phyloP scores from a whole-genome alignment of 1,140 invertebrate genomes.

The Argopecten irradians region DNA sequence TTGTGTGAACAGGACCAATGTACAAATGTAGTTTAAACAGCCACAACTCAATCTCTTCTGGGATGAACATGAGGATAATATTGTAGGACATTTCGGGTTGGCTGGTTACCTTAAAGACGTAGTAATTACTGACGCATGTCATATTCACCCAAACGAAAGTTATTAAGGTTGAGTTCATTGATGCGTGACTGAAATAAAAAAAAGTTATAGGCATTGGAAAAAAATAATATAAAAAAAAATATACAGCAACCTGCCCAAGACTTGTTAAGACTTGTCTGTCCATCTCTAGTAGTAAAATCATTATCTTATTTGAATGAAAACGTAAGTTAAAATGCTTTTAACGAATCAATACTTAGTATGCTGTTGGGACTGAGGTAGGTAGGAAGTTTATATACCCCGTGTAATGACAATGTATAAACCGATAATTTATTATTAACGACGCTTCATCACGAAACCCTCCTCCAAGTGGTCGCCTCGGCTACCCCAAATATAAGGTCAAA shows the following conservation, averaged over 20 bases:
- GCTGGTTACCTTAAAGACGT: not conserved
- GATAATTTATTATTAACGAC: too few species aligned
- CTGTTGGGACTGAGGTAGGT: too few species aligned
- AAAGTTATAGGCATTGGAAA: not conserved
- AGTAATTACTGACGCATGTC: not conserved
- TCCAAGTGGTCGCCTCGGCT: too few species aligned
- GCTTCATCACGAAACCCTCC: too few species aligned
- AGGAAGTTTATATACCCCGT: too few species aligned
- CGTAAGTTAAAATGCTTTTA: not conserved
- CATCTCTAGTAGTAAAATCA: not conserved
- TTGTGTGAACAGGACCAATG: not conserved
- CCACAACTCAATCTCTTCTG: not conserved
- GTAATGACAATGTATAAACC: too few species aligned
- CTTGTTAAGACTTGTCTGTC: not conserved
- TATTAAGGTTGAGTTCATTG: not conserved
- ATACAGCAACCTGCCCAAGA: not conserved
- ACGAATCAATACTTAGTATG: slow-evolving; percentile 26
- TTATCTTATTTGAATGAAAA: too few species aligned
- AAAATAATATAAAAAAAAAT: not conserved
- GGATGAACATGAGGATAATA: not conserved
- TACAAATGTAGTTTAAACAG: not conserved
- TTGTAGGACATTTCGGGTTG: not conserved
- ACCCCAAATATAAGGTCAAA: too few species aligned
- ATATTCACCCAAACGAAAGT: not conserved
- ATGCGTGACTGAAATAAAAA: not conserved